Evolutionary conservation across 2,797 vertebrate genomes (phyloP), one percentile per base, ranked within the genome.

Genomic region (Salarias fasciatus): DNA sequence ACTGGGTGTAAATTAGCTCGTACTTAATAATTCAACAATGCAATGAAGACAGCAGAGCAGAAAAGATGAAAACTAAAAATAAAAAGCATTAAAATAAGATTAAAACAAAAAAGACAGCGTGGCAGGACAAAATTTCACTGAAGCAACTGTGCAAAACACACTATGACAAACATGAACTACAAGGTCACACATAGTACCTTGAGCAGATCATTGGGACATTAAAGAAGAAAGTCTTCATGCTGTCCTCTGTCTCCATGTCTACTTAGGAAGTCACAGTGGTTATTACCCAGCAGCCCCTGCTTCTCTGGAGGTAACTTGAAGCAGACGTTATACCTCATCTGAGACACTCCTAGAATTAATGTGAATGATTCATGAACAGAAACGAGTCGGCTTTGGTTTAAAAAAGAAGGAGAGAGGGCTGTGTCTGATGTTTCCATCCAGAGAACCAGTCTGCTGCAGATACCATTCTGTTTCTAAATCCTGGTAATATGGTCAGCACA

Each of bases 321-420:
- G 47, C 46, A 9, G 50, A 1, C 59, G 15, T 43, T 46, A 38
- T 67, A 51, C 53, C 56, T 82, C 66, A 63, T 58, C 38, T 48
- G 37, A 55, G 47, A 58, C 53, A 63, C 49, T 51, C 12, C 12
- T 37, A 67, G 52, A 67, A 75, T 77, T 80, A 45, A 69, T 79
- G 65, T 77, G 57, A 75, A 80, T 80, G 52, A 83, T 82, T 84
- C 49, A 85, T 84, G 61, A 62, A 74, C 45, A 66, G 67, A 75
- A 40, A 38, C 28, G n/a, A n/a, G 55, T 58, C 24, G 33, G 56
- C 43, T 75, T 73, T 54, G 53, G 63, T 53, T 55, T 24, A 42
- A 65, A 53, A 72, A 55, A 3, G 24, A 24, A 24, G 24, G 24
- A 24, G 2, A 24, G 18, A 3, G 24, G 18, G 54, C 24, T 45